Conservation (phyloP, 2,888 invertebrate genomes). For the Anaspis maculata region DNA sequence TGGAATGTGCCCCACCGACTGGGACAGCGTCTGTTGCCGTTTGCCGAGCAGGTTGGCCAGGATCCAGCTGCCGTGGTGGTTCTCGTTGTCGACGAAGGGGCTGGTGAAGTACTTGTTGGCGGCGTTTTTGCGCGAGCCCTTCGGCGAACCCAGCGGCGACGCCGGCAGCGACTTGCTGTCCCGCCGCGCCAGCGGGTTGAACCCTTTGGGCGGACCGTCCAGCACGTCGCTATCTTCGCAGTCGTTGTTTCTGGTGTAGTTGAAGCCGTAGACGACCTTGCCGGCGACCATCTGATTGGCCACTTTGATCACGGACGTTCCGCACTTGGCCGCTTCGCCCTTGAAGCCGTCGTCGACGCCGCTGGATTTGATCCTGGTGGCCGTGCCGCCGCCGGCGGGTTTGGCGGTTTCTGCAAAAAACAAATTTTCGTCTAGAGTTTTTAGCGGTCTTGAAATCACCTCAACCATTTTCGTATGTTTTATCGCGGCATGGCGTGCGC, state of each 20-base stretch:
- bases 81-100: constrained; percentile 40
- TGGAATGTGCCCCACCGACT: constrained; percentile 49
- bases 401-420: no score
- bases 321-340: constrained; percentile 57
- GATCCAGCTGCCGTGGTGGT: constrained; percentile 53
- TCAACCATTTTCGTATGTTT: no score
- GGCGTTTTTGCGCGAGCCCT: constrained; percentile 44
- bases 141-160: constrained; percentile 59
- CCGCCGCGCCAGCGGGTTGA: constrained; percentile 43
- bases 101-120: constrained; percentile 56
- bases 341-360: constrained; percentile 66
- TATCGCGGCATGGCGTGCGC: no score
- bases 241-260: constrained; percentile 21
- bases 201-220: constrained; percentile 30
- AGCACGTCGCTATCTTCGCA: no score
- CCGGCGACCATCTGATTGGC: constrained; percentile 51
- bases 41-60: constrained; percentile 57
- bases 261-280: constrained; percentile 39
- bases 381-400: no score
- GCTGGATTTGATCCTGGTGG: constrained; percentile 46
- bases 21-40: constrained; percentile 48
- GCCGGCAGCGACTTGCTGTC: constrained; percentile 66
- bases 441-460: no score
- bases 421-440: no score
- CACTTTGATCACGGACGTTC: constrained; percentile 52